Conservation (phyloP, 2,888 invertebrate species). For the Acronicta psi region DNA sequence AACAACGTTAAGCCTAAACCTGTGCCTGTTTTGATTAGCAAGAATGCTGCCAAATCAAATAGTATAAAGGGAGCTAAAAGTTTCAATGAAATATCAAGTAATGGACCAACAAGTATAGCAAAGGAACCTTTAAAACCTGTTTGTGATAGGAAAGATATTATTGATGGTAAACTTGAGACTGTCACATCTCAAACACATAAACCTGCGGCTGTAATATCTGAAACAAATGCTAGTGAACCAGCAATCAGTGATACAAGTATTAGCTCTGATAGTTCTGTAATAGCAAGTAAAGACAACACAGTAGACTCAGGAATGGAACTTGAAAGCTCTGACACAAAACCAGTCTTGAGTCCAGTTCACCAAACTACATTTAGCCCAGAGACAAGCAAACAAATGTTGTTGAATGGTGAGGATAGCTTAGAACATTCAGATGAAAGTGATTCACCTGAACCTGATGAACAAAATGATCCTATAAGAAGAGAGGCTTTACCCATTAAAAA, state of each 20-base stretch:
- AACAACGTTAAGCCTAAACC: constrained; percentile 85
- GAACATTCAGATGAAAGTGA: constrained; percentile 79
- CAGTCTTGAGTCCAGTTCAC: constrained; percentile 62
- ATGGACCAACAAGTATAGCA: constrained; percentile 69
- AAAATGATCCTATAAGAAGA: constrained; percentile 58
- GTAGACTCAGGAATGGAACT: constrained; percentile 73
- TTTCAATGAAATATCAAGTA: constrained; percentile 68
- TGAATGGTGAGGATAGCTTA: constrained; percentile 79
- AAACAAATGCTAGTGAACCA: constrained; percentile 64
- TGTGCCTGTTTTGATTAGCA: constrained; percentile 85
- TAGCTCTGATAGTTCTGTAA: constrained; percentile 68
- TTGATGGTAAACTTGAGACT: constrained; percentile 69
- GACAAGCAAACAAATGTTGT: constrained; percentile 54
- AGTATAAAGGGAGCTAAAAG: constrained; percentile 72
- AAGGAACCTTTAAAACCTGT: constrained; percentile 67
- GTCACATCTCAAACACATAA: constrained; percentile 66
- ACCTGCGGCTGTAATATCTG: constrained; percentile 49
- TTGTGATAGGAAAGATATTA: constrained; percentile 73
- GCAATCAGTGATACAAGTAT: constrained; percentile 73
- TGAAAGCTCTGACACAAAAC: constrained; percentile 68
- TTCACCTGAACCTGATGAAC: constrained; percentile 70
- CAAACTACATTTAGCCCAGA: constrained; percentile 61
- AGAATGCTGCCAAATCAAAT: constrained; percentile 77
- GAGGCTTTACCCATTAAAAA: constrained; percentile 56
- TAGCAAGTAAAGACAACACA: constrained; percentile 71